A percentile compares a stretch with the other conserved stretches of the same genome.
Evolutionary conservation across 2,113 vertebrate genomes (phyloP).

Genomic region (Pica pica): DNA sequence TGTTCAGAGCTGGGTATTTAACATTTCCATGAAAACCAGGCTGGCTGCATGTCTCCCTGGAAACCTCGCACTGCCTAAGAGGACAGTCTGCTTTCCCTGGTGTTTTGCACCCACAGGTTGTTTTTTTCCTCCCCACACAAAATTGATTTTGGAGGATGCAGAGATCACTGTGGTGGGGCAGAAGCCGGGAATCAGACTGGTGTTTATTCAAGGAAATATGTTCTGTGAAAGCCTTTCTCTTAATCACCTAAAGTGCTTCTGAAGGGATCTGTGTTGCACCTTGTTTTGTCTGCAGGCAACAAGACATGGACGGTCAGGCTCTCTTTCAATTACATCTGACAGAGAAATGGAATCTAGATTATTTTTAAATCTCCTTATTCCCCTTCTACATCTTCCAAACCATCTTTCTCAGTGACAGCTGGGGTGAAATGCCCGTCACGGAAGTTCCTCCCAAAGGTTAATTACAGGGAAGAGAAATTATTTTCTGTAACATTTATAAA

Average conservation of each 20-base stretch:
- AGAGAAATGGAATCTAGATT: background rate
- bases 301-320: background rate
- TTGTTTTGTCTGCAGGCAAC: conserved; percentile 2
- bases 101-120: background rate
- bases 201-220: background rate
- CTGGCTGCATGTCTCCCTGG: background rate
- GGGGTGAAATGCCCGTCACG: background rate
- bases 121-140: background rate
- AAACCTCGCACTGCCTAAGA: background rate
- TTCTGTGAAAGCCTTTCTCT: background rate
- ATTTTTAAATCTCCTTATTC: conserved; percentile 2
- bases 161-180: background rate
- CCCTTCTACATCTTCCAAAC: background rate
- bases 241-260: background rate
- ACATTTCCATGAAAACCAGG: background rate
- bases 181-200: background rate
- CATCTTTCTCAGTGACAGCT: background rate
- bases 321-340: background rate
- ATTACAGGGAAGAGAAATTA: background rate
- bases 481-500: background rate
- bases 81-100: accelerated
- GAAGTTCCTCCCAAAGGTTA: background rate
- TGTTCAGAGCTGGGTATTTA: background rate
- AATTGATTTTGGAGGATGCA: background rate
- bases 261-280: background rate